phyloP scores from a whole-genome alignment of 2,888 invertebrate species.

The Hermodice carunculata region DNA sequence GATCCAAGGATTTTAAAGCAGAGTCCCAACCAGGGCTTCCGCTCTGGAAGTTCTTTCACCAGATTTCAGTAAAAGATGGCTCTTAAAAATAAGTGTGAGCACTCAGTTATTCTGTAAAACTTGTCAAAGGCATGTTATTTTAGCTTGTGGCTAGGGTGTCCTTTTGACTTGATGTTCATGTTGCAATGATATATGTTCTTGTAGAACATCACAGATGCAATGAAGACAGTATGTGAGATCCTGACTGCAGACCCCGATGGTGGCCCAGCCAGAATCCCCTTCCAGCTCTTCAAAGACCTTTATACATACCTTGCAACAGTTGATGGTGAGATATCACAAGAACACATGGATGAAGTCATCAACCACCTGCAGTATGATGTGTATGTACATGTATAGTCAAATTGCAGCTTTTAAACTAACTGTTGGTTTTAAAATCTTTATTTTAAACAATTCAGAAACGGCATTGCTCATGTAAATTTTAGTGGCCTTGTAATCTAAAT shows the following conservation, averaged over 20 bases:
- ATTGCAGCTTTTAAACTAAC: not conserved
- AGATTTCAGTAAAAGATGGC: no score
- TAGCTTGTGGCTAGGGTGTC: no score
- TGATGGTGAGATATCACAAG: constrained; percentile 67
- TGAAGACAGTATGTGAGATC: constrained; percentile 85
- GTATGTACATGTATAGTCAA: constrained; percentile 52
- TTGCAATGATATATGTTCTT: constrained; percentile 17
- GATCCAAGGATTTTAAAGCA: no score
- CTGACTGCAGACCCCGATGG: constrained; percentile 88
- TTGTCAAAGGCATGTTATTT: no score
- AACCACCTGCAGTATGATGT: constrained; percentile 64
- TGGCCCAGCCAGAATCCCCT: constrained; percentile 81
- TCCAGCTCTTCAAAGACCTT: constrained; percentile 65
- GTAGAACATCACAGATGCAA: constrained; percentile 82
- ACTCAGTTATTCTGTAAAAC: no score
- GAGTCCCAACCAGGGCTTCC: no score
- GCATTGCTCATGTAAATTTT: no score
- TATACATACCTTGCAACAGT: constrained; percentile 68
- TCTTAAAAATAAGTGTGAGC: no score
- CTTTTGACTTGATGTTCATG: not conserved
- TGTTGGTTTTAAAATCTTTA: not conserved
- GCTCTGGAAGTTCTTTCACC: no score
- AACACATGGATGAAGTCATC: constrained; percentile 64
- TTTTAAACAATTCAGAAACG: not conserved
- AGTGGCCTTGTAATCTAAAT: no score